Evolutionary conservation across 2,797 vertebrate species (phyloP).

Genomic region (Clarias fuscus): DNA sequence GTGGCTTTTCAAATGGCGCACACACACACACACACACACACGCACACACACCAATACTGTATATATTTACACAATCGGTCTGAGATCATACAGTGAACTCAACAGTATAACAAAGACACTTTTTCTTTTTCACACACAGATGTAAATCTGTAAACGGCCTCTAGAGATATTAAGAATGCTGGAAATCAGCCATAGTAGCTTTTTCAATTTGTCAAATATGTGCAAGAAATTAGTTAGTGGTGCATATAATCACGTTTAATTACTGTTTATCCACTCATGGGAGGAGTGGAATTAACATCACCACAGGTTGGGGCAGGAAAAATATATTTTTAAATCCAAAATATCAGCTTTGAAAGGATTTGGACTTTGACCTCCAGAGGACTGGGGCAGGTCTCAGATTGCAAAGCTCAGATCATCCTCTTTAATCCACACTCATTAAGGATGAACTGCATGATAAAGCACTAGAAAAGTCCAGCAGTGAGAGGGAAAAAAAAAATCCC

Average conservation of each 20-base stretch:
- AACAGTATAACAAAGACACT: neutral
- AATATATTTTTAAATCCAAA: slow-evolving; percentile 31
- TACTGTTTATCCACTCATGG: slow-evolving; percentile 37
- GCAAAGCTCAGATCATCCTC: slow-evolving; percentile 87
- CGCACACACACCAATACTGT: neutral
- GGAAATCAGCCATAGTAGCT: neutral
- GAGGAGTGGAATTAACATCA: neutral
- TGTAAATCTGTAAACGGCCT: slow-evolving; percentile 36
- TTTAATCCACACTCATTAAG: slow-evolving; percentile 86
- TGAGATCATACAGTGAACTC: neutral
- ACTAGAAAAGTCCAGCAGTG: slow-evolving; percentile 57
- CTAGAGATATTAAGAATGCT: neutral
- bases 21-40: slow-evolving; percentile 7
- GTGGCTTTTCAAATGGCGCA: neutral
- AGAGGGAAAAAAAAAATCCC: slow-evolving; percentile 20
- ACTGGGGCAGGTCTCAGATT: slow-evolving; percentile 65
- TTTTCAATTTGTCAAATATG: slow-evolving; percentile 16
- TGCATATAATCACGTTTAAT: neutral
- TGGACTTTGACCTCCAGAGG: slow-evolving; percentile 64
- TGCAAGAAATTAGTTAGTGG: neutral
- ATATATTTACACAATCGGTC: too few species aligned
- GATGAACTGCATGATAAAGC: slow-evolving; percentile 81
- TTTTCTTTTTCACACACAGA: neutral
- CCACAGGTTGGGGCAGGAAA: slow-evolving; percentile 25
- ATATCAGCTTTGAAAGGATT: slow-evolving; percentile 56